Base-by-base conservation (phyloP, 2,888 invertebrate genomes). In the Caenorhabditis wallacei region DNA sequence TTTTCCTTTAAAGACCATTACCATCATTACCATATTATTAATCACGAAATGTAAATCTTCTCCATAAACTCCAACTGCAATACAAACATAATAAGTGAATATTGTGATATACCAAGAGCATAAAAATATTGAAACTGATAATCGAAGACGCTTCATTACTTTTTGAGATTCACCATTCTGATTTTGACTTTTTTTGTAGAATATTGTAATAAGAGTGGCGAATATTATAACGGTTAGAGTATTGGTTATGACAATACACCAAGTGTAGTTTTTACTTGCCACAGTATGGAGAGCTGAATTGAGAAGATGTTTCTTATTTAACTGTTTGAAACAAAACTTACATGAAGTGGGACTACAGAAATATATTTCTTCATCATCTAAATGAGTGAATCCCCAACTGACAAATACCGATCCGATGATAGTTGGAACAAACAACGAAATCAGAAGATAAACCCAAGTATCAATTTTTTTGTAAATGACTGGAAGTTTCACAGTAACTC, bases 351-450 rank as follows among this genome's bases (percentile, higher is more conserved):
- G 72, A 26, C 18, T 72, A 40, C 72, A 72, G n/a, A 72, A 72
- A 24, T 72, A 72, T 2, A 72, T 72, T 24, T 72, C 63, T 40
- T 72, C 63, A 18, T 72, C 61, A 22, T 72, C 72, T 53, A 72
- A 30, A 20, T 63, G 20, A 8, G 37, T 54, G 40, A 72, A 72
- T n/a, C 72, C 72, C 72, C 72, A 72, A 22, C 18, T 43, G 1
- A 43, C 26, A 53, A 72, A 72, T 13, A 72, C 54, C 13, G 40
- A 30, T 20, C 72, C 72, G 24, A 43, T 13, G 1, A 63, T 40
- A 2, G 43, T 18, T 0, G 72, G 72, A n/a, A 7, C 53, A 24
- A 61, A 18, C 13, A 72, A 11, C 8, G 63, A n/a, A 10, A 26
- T 16, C 22, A 54, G 18, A 2, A 72, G 37, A 26, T 61, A 72